Percentiles rank a stretch among this genome's conserved stretches.
Evolutionary conservation across 2,888 invertebrate species (phyloP).

Genomic region (Cerceris ruficornis): DNA sequence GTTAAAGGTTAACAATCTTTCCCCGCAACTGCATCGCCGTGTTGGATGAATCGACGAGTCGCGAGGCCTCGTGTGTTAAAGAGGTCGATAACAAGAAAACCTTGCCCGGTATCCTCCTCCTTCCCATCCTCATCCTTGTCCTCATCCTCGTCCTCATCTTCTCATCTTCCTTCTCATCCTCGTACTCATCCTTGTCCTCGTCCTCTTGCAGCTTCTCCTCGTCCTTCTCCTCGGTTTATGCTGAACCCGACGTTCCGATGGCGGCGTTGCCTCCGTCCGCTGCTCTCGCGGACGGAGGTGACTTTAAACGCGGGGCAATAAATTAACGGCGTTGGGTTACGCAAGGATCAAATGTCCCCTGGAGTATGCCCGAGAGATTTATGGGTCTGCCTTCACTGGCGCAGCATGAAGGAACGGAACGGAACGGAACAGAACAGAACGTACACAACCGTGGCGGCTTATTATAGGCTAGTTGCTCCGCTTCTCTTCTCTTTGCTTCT

Average conservation of each 20-base stretch:
- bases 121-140: neutral
- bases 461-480: constrained; percentile 79
- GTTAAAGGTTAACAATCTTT: neutral
- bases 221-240: constrained; percentile 52
- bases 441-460: constrained; percentile 77
- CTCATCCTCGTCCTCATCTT: constrained; percentile 38
- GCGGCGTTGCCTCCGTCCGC: constrained; percentile 17
- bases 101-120: constrained; percentile 52
- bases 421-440: constrained; percentile 76
- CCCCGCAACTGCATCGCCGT: neutral
- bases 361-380: constrained; percentile 81
- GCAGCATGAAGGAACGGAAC: constrained; percentile 79
- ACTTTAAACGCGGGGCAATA: constrained; percentile 82
- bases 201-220: neutral
- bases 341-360: constrained; percentile 82
- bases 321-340: constrained; percentile 82
- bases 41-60: constrained; percentile 14
- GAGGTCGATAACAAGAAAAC: constrained; percentile 74
- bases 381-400: constrained; percentile 80
- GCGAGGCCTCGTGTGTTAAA: constrained; percentile 55
- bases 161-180: neutral
- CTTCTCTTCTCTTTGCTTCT: constrained; percentile 60
- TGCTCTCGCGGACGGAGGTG: constrained; percentile 78
- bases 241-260: constrained; percentile 56
- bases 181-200: no score